Evolutionary conservation across 92 coral and sea anemone genomes (phyloP).

Genomic region (Phenganax subtilis): DNA sequence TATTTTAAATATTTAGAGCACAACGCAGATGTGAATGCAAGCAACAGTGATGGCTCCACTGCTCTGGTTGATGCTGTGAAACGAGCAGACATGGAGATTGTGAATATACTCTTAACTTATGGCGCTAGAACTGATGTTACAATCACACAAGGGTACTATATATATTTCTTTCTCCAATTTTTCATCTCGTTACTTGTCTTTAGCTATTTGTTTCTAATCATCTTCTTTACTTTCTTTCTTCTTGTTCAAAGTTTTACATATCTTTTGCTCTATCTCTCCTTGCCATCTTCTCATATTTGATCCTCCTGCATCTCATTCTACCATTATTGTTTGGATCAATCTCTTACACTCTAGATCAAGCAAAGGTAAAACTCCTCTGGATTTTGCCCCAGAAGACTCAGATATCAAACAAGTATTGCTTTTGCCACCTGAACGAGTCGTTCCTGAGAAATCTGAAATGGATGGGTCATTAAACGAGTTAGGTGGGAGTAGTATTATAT

Average conservation of each 20-base stretch:
- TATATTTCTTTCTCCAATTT: neutral
- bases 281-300: too few species aligned
- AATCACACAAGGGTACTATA: conserved; percentile 66
- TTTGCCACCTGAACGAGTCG: conserved; percentile 23
- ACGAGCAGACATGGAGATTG: conserved; percentile 62
- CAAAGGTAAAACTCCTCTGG: conserved; percentile 66
- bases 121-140: conserved; percentile 65
- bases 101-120: conserved; percentile 57
- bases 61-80: conserved; percentile 91
- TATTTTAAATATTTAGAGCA: conserved; percentile 48
- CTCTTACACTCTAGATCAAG: conserved; percentile 41
- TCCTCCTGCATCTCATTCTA: too few species aligned
- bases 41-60: conserved; percentile 69
- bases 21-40: conserved; percentile 59
- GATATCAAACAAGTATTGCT: conserved; percentile 58
- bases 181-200: neutral
- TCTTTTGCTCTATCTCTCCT: too few species aligned
- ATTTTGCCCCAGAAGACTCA: conserved; percentile 58
- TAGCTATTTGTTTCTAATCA: too few species aligned
- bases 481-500: conserved; percentile 3
- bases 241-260: too few species aligned
- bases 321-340: too few species aligned
- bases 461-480: neutral
- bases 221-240: too few species aligned
- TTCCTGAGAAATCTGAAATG: conserved; percentile 29